These are phyloP conservation scores for Oscheius sp. DNA, from an alignment of 2,888 invertebrate species.

Conservation along the genomic window DNA sequence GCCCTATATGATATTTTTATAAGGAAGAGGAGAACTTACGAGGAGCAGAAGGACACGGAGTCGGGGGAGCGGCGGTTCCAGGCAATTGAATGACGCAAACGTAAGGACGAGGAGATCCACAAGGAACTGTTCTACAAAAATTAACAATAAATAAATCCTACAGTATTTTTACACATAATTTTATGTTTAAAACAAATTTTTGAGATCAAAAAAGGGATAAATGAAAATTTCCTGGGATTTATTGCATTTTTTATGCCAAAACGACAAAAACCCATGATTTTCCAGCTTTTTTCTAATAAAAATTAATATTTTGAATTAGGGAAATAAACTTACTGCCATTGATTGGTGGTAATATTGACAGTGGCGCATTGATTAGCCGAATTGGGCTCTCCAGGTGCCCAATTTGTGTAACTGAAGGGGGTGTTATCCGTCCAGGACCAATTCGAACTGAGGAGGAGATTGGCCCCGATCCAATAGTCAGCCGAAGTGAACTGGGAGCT, in stretches of 20 bases:
- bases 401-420: conserved; percentile 30
- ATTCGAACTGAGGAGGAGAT: conserved; percentile 13
- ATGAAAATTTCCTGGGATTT: too few species aligned
- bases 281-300: not conserved
- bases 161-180: too few species aligned
- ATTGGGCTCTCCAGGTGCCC: conserved; percentile 22
- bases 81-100: conserved; percentile 18
- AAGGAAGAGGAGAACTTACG: not conserved
- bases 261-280: too few species aligned
- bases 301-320: not conserved
- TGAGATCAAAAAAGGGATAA: too few species aligned
- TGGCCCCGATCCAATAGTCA: conserved; percentile 35
- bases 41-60: conserved; percentile 21
- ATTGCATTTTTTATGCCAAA: too few species aligned
- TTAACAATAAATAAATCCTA: too few species aligned
- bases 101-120: conserved; percentile 21
- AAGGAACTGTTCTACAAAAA: conserved; percentile 3
- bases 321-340: conserved; percentile 11
- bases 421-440: conserved; percentile 30
- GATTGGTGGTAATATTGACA: conserved; percentile 21
- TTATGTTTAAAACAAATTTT: too few species aligned
- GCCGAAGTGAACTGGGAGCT: conserved; percentile 3
- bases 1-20: not conserved
- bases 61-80: conserved; percentile 18
- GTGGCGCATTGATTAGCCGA: conserved; percentile 19